A percentile compares a stretch with the other conserved stretches of the same genome.
Evolutionary conservation across 2,797 vertebrate species (phyloP).

Genomic region (Acrossocheilus fasciatus): DNA sequence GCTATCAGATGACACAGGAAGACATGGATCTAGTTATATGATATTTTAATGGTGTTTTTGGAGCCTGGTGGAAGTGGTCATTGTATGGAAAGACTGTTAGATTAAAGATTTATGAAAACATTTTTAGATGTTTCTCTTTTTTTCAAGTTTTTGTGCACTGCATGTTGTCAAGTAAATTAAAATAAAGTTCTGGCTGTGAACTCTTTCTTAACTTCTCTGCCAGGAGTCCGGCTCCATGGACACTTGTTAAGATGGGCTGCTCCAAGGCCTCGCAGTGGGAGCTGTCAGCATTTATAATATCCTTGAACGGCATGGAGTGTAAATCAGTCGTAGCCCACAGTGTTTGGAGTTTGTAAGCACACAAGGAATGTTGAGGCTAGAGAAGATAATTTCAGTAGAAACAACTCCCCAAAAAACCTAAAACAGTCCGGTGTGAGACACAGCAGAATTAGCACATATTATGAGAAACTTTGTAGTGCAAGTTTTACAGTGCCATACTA

Average conservation of each 20-base stretch:
- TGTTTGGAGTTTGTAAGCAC: constrained; percentile 18
- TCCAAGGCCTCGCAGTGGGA: constrained; percentile 18
- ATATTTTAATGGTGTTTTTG: background rate
- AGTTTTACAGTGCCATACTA: background rate
- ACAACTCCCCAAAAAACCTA: background rate
- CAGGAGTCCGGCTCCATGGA: background rate
- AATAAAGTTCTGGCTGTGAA: background rate
- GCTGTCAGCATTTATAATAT: constrained; percentile 18
- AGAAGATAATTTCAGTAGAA: constrained; percentile 16
- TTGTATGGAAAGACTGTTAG: too few species aligned
- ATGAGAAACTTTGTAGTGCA: background rate
- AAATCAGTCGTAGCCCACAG: background rate
- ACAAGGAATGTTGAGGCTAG: constrained; percentile 31
- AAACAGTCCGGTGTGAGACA: background rate
- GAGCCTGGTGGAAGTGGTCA: background rate
- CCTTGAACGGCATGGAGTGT: background rate
- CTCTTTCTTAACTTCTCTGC: background rate
- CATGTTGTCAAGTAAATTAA: background rate
- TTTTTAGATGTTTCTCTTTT: background rate
- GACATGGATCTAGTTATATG: background rate
- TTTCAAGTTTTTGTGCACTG: background rate
- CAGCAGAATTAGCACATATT: background rate
- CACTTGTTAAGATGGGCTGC: constrained; percentile 10
- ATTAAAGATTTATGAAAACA: background rate
- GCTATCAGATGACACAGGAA: background rate